A percentile compares a stretch with the other conserved stretches of the same genome.
phyloP scores from a whole-genome alignment of 2,797 vertebrate genomes.

The Tauraco hartlaubi region DNA sequence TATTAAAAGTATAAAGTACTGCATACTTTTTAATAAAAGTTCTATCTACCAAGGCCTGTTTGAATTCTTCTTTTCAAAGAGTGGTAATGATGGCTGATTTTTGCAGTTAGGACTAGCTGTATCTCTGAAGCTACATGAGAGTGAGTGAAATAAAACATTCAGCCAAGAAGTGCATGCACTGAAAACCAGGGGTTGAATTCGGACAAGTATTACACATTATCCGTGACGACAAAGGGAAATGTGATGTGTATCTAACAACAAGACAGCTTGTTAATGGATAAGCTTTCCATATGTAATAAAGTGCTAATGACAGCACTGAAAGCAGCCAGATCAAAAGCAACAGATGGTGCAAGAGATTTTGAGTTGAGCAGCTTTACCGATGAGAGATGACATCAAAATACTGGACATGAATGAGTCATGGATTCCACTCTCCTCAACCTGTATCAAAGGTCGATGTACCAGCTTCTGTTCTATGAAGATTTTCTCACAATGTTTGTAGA shows the following conservation, averaged over 20 bases:
- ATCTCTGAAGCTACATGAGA: neutral
- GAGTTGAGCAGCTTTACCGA: neutral
- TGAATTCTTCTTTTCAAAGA: neutral
- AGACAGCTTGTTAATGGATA: neutral
- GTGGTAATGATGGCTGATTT: neutral
- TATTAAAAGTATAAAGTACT: too few species aligned
- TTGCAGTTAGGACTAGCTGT: neutral
- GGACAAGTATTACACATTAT: neutral
- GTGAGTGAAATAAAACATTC: neutral
- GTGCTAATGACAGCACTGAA: neutral
- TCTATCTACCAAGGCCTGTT: neutral
- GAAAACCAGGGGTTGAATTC: neutral
- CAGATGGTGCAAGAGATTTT: slow-evolving; percentile 9
- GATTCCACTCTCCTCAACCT: neutral
- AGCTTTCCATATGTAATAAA: neutral
- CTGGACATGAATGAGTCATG: neutral
- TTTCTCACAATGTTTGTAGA: neutral
- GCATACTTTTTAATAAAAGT: neutral
- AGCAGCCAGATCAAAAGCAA: slow-evolving; percentile 5
- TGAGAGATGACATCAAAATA: neutral
- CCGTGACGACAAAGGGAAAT: neutral
- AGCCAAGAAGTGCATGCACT: neutral
- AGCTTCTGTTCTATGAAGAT: neutral
- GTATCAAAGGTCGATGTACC: neutral
- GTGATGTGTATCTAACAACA: neutral